Base-by-base conservation (phyloP, 1,140 invertebrate genomes). In the Oreohelix idahoensis region DNA sequence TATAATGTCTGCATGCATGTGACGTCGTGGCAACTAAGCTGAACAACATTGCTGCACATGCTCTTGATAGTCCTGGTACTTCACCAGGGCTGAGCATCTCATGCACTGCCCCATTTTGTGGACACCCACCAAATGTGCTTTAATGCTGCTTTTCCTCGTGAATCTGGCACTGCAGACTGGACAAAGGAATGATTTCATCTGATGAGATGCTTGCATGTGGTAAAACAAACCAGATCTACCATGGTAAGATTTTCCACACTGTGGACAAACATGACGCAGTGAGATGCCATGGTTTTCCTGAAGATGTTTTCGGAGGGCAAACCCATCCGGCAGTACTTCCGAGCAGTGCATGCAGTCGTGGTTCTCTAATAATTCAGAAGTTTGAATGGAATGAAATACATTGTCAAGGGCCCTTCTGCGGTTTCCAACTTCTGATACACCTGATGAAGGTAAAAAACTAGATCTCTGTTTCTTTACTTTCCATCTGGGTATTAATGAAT, bases 161-260 rank as follows among this genome's bases (percentile, higher is more conserved):
- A 76, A 76, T 29, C 45, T 45, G 45, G 74, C 74, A 76, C 42
- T 49, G 42, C 74, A 76, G n/a, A 76, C 36, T 11, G 74, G 74
- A 35, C 74, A 76, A 2, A 49, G 32, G 23, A 76, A 76, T 45
- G 74, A 45, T 35, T 51, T 76, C 45, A 49, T 51, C 45, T 76
- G 38, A 76, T 76, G 74, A 32, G 74, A 76, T n/a, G 74, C 74
- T 51, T 76, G 74, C 45, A 51, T 76, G 42, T 76, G 74, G 29
- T 76, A 76, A 35, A 45, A 76, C 42, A 76, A 36, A 15, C 74
- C 74, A 76, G 74, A 76, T 45, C 38, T 35, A 51, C 74, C 36
- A 23, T 8, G 74, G 74, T 76, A 76, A 17, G 38, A 8, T 51
- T 76, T 76, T 13, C 74, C 74, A 53, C 74, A 76, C 45, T 29